Evolutionary conservation across 2,888 invertebrate species (phyloP).

Genomic region (Cosmorhoe ocellata): DNA sequence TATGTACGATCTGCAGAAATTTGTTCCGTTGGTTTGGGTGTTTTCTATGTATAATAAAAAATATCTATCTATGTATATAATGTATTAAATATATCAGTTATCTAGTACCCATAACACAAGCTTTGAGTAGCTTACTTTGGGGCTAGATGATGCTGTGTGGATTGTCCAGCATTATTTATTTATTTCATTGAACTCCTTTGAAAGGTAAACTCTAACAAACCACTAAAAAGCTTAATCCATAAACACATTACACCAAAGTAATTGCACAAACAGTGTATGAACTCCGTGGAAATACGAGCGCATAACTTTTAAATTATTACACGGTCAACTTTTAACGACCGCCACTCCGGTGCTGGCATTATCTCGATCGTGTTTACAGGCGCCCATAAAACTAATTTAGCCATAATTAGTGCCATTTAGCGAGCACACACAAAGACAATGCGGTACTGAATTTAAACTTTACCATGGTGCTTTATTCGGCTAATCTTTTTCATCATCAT

Average conservation of each 20-base stretch:
- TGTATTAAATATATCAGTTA: too few relatives aligned
- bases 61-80: too few relatives aligned
- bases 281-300: slow-evolving; percentile 25
- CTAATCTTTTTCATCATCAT: too few relatives aligned
- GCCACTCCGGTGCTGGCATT: slow-evolving; percentile 38
- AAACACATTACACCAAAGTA: slow-evolving; percentile 25
- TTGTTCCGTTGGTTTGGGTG: too few relatives aligned
- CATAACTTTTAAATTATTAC: slow-evolving; percentile 35
- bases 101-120: too few relatives aligned
- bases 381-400: slow-evolving; percentile 50
- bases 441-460: slow-evolving; percentile 28
- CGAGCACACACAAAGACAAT: slow-evolving; percentile 34
- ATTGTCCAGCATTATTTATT: too few relatives aligned
- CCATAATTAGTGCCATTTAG: slow-evolving; percentile 46
- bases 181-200: not conserved
- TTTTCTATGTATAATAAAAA: too few relatives aligned
- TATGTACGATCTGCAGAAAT: too few relatives aligned
- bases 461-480: slow-evolving; percentile 4
- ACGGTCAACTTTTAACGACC: slow-evolving; percentile 42
- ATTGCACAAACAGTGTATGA: slow-evolving; percentile 24
- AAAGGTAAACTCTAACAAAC: not conserved
- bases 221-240: slow-evolving; percentile 12
- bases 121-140: too few relatives aligned
- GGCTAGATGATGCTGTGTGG: too few relatives aligned
- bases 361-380: slow-evolving; percentile 52